Base-by-base conservation (phyloP, 1,140 invertebrate genomes). In the Tetraneura akinire region DNA sequence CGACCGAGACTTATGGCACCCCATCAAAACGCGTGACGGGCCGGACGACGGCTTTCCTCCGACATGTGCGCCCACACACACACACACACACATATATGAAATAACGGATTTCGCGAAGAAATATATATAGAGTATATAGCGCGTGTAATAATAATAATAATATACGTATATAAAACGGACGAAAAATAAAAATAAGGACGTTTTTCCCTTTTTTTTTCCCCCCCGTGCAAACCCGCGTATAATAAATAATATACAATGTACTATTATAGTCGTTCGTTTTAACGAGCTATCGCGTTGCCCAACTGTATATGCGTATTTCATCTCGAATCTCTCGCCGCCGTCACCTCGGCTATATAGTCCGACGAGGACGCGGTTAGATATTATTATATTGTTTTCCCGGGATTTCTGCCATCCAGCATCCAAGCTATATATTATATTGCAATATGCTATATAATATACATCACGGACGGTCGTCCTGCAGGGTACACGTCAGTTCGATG, bases 301-400 rank as follows among this genome's bases (percentile, higher is more conserved):
- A 74, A 55, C n/a, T n/a, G n/a, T n/a, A n/a, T n/a, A n/a, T n/a
- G n/a, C 18, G 29, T 74, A 18, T 62, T 53, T n/a, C 16, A 29
- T 11, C 45, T 49, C 18, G 47, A 78, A 78, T 78, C 74, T 62
- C 55, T 21, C 37, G 13, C 37, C 74, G 74, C 74, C 47, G 74
- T 78, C 74, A 78, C 74, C 74, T 60, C 74, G 42, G 32, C 62
- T 32, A n/a, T n/a, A n/a, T n/a, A n/a, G n/a, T n/a, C n/a, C n/a
- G n/a, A n/a, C n/a, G n/a, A n/a, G n/a, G n/a, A n/a, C n/a, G 74
- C 13, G 71, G 51, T 76, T 57, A 76, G 71, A 57, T n/a, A 51
- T 37, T 45, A n/a, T n/a, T n/a, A n/a, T 71, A 71, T 71, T 71
- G 68, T 71, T 71, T 68, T 26, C 66, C 42, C 14, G 32, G 32